Evolutionary conservation across 2,113 vertebrate species (phyloP), one percentile per base, ranked within the genome.

Genomic region (Odocoileus virginianus): DNA sequence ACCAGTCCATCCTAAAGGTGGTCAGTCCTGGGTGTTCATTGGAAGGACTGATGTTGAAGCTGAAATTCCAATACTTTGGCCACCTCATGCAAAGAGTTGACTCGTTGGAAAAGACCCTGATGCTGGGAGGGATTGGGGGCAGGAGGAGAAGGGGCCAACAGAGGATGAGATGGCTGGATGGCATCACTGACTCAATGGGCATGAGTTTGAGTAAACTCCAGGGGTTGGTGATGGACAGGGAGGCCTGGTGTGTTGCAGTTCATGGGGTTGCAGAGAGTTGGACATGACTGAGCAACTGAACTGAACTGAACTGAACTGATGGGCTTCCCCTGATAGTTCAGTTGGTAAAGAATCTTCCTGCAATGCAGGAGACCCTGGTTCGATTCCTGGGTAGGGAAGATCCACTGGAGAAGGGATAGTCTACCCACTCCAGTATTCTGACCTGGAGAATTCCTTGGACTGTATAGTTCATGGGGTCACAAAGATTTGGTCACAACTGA

Each of bases 171-270:
- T 61, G 60, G 28, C 28, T 6, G 1, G 14, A 61, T 61, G 6
- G 28, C 60, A 61, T 33, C 28, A 61, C 60, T 1, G 14, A 61
- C 14, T 61, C 6, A 0, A 61, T 15, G 28, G 28, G 30, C 14
- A 7, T 61, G 60, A 61, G 28, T 15, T 7, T 61, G 28, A 61
- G 60, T 61, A 14, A 33, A 61, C 28, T 33, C 28, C 0, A 1
- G 30, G 60, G 33, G 30, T 33, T 61, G 27, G 6, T 61, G 30
- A 61, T 33, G 30, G 30, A 33, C 60, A 64, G 15, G 15, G 30
- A n/a, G 15, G 30, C 61, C 61, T n/a, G 15, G 30, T 0, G 0
- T 33, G 30, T 15, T 64, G 61, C 7, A 1, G 1, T 64, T 33
- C 15, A n/a, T 64, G 7, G 15, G 17, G 30, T 64, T 2, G 1